Evolutionary conservation across 1,140 invertebrate genomes (phyloP).

Genomic region (Periplaneta americana): DNA sequence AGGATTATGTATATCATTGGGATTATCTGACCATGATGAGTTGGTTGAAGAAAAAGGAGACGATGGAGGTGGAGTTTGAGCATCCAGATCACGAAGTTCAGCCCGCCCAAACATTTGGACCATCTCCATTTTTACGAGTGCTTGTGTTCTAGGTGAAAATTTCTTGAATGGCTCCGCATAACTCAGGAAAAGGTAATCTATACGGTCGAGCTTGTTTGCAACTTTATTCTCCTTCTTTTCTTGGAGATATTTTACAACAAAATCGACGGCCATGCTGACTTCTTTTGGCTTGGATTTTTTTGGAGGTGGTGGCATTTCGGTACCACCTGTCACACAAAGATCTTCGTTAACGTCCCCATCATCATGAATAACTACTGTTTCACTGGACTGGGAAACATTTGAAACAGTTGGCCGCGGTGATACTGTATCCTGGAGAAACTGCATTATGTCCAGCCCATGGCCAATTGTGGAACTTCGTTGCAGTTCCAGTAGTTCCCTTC

Average conservation of each 20-base stretch:
- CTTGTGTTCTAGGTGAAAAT: conserved; percentile 18
- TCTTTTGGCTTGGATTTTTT: conserved; percentile 5
- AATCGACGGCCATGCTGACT: not conserved
- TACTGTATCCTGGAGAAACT: not conserved
- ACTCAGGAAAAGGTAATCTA: conserved; percentile 16
- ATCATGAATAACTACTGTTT: not conserved
- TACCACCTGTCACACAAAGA: not conserved
- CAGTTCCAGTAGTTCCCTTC: not conserved
- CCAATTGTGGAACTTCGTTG: conserved; percentile 1
- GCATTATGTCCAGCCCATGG: conserved; percentile 3
- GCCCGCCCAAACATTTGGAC: conserved; percentile 10
- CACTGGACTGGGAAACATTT: not conserved
- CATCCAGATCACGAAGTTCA: conserved; percentile 16
- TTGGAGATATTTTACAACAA: not conserved
- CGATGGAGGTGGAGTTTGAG: not conserved
- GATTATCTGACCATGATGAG: too few species aligned
- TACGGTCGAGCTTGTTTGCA: conserved; percentile 1
- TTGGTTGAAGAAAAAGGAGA: too few species aligned
- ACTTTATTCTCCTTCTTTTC: not conserved
- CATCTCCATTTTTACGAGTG: conserved; percentile 17
- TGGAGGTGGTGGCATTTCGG: not conserved
- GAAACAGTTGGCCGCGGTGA: not conserved
- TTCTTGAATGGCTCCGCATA: conserved; percentile 20
- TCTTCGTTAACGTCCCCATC: not conserved
- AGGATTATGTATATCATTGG: too few species aligned